Evolutionary conservation across 2,888 invertebrate species (phyloP), one percentile per base, ranked within the genome.

Genomic region (Tiliacea citrago): DNA sequence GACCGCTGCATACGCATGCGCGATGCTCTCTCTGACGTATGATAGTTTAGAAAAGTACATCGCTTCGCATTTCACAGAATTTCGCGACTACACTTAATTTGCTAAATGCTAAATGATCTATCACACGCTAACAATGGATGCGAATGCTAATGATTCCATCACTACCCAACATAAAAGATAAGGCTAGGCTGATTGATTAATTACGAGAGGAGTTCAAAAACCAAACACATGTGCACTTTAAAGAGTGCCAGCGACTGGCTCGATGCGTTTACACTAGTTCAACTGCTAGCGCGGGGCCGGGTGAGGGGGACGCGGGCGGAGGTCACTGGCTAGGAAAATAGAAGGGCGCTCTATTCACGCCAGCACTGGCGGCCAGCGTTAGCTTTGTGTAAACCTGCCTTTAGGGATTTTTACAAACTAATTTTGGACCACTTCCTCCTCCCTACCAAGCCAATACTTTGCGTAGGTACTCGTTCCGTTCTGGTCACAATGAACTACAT

Each of bases 311-410:
- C 8, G 2, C 0, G 8, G 21, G 2, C 2, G 63, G 21, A 29
- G 8, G 24, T 24, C 24, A 63, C 2, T 62, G 24, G 45, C 12
- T 47, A 29, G 2, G 45, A 18, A 24, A 24, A 58, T 8, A 35
- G n/a, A 13, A 8, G 4, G 3, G 10, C 16, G 16, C 2, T 16
- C n/a, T 18, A 61, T 61, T 61, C 16, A 61, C 9, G n/a, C 24
- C 55, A 53, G 39, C 5, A 49, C 47, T 66, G 24, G n/a, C 12
- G 1, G 8, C 39, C 8, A 47, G 39, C 21, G 8, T 39, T 70
- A 12, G 51, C n/a, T 18, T n/a, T 71, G n/a, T 70, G 71, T 71
- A 29, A 70, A 70, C 53, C 70, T 70, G 42, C 45, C 53, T 71
- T n/a, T n/a, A 51, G 10, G 53, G 53, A 0, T 55, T 55, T 29